Percentiles rank a stretch among this genome's conserved stretches.
phyloP scores from a whole-genome alignment of 2,888 invertebrate genomes.

The Drosophila fungiperda region DNA sequence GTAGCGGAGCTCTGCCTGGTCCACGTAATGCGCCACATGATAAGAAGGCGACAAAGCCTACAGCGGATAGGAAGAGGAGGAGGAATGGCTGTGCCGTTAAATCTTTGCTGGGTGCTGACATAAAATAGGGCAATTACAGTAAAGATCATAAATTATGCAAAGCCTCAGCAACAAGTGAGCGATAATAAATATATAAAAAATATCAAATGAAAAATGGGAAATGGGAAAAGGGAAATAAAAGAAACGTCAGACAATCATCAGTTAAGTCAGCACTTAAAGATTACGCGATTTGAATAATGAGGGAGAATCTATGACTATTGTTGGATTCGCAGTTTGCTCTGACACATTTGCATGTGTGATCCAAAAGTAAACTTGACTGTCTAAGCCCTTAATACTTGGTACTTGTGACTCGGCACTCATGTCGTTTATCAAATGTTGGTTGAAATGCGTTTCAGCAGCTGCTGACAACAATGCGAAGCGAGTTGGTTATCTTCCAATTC shows the following conservation, averaged over 20 bases:
- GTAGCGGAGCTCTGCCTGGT: slow-evolving; percentile 36
- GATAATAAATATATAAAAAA: slow-evolving; percentile 46
- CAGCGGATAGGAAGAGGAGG: not conserved
- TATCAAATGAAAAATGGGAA: slow-evolving; percentile 19
- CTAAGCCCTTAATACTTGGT: slow-evolving; percentile 40
- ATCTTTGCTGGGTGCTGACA: slow-evolving; percentile 61
- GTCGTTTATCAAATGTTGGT: slow-evolving; percentile 75
- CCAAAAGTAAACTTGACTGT: slow-evolving; percentile 34
- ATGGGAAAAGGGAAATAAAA: slow-evolving; percentile 19
- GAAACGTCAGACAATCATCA: slow-evolving; percentile 68
- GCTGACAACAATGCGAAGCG: slow-evolving; percentile 61
- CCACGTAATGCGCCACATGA: slow-evolving; percentile 56
- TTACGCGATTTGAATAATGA: slow-evolving; percentile 54
- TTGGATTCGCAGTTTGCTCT: slow-evolving; percentile 21
- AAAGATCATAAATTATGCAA: slow-evolving; percentile 76
- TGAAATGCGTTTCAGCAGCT: slow-evolving; percentile 61
- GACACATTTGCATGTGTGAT: slow-evolving; percentile 31
- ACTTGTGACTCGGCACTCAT: slow-evolving; percentile 35
- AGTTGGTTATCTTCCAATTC: slow-evolving; percentile 17
- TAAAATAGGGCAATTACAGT: slow-evolving; percentile 74
- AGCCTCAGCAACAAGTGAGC: slow-evolving; percentile 67
- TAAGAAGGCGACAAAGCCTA: slow-evolving; percentile 55
- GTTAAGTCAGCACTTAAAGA: slow-evolving; percentile 54
- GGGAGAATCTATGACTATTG: slow-evolving; percentile 25
- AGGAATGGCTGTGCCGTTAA: slow-evolving; percentile 44